Base-by-base conservation (phyloP, 2,797 vertebrate genomes). In the Halcyon smyrnensis region DNA sequence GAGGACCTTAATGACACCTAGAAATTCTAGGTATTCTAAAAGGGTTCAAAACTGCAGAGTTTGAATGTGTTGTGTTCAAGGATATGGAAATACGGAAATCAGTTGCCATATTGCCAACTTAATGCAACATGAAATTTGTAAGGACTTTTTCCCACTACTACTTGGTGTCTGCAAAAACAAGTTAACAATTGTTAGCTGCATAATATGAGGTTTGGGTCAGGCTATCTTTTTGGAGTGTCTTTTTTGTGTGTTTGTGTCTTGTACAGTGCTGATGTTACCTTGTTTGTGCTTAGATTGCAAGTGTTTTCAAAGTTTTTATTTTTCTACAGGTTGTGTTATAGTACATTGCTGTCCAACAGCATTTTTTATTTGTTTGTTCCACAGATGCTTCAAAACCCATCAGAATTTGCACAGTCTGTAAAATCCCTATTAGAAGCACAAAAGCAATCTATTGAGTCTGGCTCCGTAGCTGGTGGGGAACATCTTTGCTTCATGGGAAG, bases 401-500 rank as follows among this genome's bases (percentile, higher is more conserved):
- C 99, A 13, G 99, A 99, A 97, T 99, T 99, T 87, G 98, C 99
- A 25, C 98, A 99, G 75, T 99, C 99, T 8, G 99, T 99, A 63
- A 99, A 99, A 94, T 99, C 99, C n/a, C 98, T 99, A 51, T 91
- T 99, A 97, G 99, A 99, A 98, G 98, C 99, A n/a, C 99, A 99
- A 98, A 99, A 99, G 46, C 99, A 99, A 64, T 99, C 99, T 53
- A 98, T 99, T 50, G 99, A 99, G 95, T 99, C 99, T 0, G 99
- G 99, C 71, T 99, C 99, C 64, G 94, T 99, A 21, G 99, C 99
- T 89, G 99, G 99, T 15, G 99, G 99, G 80, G 99, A 99, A 74
- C 99, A 99, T 77, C 98, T 99, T 83, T 99, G 99, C 96, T 99
- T 99, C 96, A 99, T 99, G 99, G 99, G 99, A 95, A 99, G 99